A percentile compares a stretch with the other conserved stretches of the same genome.
These are phyloP conservation scores for Yponomeuta cagnagella DNA, from an alignment of 2,888 invertebrate species.

Conservation along the genomic window DNA sequence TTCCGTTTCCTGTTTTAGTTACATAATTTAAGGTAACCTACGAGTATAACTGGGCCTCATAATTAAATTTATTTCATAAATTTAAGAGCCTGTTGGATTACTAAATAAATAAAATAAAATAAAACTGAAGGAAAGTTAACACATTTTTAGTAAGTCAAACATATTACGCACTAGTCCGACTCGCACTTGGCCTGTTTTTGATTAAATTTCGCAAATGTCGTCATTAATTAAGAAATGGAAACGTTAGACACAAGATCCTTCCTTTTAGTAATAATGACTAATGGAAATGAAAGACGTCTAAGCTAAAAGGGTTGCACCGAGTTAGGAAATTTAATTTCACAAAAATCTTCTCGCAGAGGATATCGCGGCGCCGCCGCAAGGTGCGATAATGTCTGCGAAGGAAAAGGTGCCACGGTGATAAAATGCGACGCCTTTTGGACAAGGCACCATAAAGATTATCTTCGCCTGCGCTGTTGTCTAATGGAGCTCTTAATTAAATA, in stretches of 20 bases:
- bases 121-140: too few relatives aligned
- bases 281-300: background rate
- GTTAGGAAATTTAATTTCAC: slow-evolving; percentile 7
- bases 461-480: slow-evolving; percentile 35
- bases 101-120: too few relatives aligned
- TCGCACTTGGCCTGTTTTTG: background rate
- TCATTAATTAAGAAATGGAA: background rate
- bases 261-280: background rate
- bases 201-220: background rate
- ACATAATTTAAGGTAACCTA: too few relatives aligned
- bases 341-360: background rate
- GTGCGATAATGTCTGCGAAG: slow-evolving; percentile 36
- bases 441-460: slow-evolving; percentile 62
- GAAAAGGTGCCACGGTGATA: slow-evolving; percentile 36
- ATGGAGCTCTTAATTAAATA: slow-evolving; percentile 61
- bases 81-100: too few relatives aligned
- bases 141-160: too few relatives aligned
- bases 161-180: too few relatives aligned
- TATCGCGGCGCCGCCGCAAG: slow-evolving; percentile 23
- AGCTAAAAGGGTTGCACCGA: slow-evolving; percentile 30
- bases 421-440: slow-evolving; percentile 39
- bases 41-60: too few relatives aligned
- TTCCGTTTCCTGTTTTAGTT: too few relatives aligned
- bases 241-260: background rate
- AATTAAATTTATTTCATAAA: too few relatives aligned